A percentile compares a stretch with the other conserved stretches of the same genome.
Conservation (phyloP, 2,113 vertebrate genomes). For the Conger conger region DNA sequence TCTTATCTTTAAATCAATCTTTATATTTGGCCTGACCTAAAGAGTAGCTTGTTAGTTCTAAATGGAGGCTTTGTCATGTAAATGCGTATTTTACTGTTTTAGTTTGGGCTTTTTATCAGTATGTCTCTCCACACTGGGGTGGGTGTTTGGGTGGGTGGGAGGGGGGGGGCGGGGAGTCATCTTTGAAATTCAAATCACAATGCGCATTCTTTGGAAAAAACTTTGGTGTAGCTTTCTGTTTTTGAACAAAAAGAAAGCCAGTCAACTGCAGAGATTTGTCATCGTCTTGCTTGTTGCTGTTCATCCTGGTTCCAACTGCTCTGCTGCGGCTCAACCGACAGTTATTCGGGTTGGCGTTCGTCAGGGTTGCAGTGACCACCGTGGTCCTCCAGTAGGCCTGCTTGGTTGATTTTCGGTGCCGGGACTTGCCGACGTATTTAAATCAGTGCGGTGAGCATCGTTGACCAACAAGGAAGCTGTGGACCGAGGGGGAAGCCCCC, state of each 20-base stretch:
- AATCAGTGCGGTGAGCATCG: constrained; percentile 49
- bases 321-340: constrained; percentile 40
- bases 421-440: constrained; percentile 50
- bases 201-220: constrained; percentile 35
- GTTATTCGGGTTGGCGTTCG: constrained; percentile 43
- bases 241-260: background rate
- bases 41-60: constrained; percentile 46
- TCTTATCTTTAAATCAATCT: constrained; percentile 49
- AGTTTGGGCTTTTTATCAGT: constrained; percentile 47
- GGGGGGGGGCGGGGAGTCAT: constrained; percentile 20
- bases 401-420: constrained; percentile 34
- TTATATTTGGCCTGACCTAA: constrained; percentile 44
- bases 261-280: background rate
- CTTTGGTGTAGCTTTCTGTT: constrained; percentile 22
- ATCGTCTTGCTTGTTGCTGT: constrained; percentile 25
- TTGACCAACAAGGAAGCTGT: constrained; percentile 51
- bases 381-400: constrained; percentile 33
- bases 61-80: constrained; percentile 57
- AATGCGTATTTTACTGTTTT: constrained; percentile 46
- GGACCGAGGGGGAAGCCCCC: constrained; percentile 56
- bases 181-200: constrained; percentile 55
- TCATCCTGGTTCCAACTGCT: constrained; percentile 40
- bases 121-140: constrained; percentile 59
- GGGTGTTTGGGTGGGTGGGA: too few species aligned
- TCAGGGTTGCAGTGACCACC: constrained; percentile 38